Base-by-base conservation (phyloP, 2,113 vertebrate genomes). In the Trogon melanurus region DNA sequence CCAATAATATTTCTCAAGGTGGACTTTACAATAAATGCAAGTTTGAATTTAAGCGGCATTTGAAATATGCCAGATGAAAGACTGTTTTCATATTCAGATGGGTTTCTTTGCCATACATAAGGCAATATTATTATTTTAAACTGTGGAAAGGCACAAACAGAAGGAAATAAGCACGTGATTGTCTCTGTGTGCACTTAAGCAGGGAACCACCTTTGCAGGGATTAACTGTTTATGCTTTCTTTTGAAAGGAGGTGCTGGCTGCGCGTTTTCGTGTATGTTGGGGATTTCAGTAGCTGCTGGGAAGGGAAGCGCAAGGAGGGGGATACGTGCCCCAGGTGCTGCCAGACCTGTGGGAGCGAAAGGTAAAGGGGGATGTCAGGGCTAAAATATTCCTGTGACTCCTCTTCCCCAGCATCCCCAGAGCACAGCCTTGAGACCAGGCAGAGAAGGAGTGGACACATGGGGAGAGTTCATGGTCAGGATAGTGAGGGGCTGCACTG, bases 241-340 rank as follows among this genome's bases (percentile, higher is more conserved):
- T 85, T 88, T 51, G 34, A 76, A 85, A 75, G 41, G 38, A 71
- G 47, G 5, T 64, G 4, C 38, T 78, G 64, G 45, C 76, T 84
- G 23, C 1, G 1, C 26, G 3, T 82, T 91, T 88, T n/a, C 13
- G 0, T 9, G 3, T 67, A 3, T 4, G 1, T 18, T 71, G 38
- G 22, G 58, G 19, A 58, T 94, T 76, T 91, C 72, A 62, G n/a
- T 65, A 34, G 45, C 11, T 61, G 62, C 17, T 58, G 30, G 27
- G n/a, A 69, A 74, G 53, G 9, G 23, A 73, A n/a, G 13, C 25
- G 11, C 25, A 54, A 79, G 56, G 64, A 86, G 25, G 73, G 20
- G 27, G 22, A 1, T 20, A 38, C 0, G 1, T 73, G 54, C 21
- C 12, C 29, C 7, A 3, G 16, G 15, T 61, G 6, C 80, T 94